These are phyloP conservation scores for Rhimphoctona megacephalus DNA, from an alignment of 2,888 invertebrate genomes.

Conservation along the genomic window DNA sequence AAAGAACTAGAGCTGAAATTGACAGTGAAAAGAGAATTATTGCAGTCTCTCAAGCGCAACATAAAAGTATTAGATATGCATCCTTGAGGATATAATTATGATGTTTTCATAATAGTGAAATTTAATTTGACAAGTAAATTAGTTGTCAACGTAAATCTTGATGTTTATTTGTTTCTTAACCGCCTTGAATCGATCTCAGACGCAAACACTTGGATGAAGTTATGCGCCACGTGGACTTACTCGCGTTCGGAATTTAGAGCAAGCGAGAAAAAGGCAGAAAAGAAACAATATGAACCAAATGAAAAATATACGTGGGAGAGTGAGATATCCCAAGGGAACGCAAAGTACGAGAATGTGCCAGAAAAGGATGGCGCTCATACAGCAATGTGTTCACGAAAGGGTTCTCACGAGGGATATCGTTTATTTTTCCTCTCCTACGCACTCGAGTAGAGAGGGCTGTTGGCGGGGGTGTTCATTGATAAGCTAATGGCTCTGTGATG, in stretches of 20 bases:
- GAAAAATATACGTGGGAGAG: constrained; percentile 70
- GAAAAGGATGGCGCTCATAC: constrained; percentile 52
- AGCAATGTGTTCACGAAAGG: constrained; percentile 69
- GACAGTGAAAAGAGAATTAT: too few relatives aligned
- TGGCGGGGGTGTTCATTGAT: constrained; percentile 79
- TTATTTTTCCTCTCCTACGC: constrained; percentile 81
- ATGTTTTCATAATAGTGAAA: neutral
- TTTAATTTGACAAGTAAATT: constrained; percentile 4
- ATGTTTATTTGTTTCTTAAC: constrained; percentile 38
- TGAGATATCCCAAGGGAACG: constrained; percentile 69
- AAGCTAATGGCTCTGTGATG: constrained; percentile 81
- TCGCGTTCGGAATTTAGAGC: constrained; percentile 49
- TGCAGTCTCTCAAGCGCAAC: neutral
- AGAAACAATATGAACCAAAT: constrained; percentile 38
- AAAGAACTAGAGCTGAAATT: too few relatives aligned
- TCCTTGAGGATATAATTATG: neutral
- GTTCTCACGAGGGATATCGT: constrained; percentile 79
- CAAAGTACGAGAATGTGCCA: constrained; percentile 55
- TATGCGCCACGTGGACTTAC: constrained; percentile 52
- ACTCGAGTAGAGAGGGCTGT: constrained; percentile 68
- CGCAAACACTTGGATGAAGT: constrained; percentile 44
- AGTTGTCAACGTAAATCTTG: neutral
- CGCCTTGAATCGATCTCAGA: constrained; percentile 40
- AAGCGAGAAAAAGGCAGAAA: constrained; percentile 58
- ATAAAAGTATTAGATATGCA: too few relatives aligned